Evolutionary conservation across 2,888 invertebrate genomes (phyloP), one percentile per base, ranked within the genome.

Genomic region (Trissolcus japonicus): DNA sequence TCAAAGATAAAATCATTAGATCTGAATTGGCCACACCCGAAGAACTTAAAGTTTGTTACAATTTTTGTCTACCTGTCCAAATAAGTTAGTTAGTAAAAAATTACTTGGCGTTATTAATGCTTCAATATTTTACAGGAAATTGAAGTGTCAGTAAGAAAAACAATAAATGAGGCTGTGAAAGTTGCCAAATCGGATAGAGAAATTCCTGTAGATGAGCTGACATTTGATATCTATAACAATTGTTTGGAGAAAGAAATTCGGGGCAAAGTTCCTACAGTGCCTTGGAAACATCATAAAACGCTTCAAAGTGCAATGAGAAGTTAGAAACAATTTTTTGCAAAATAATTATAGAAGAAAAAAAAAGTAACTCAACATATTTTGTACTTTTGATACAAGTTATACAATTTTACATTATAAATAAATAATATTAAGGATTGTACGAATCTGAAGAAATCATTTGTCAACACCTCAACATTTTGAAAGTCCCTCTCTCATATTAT

Each of bases 1-100:
- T 98, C 90, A 98, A 96, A 89, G 98, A 98, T 84, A 94, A 94
- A 89, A 93, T 98, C 69, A 86, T 96, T n/a, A 91, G 92, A 59
- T 90, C 94, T 35, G 93, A 94, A 63, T 92, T 99, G 1, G 94
- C 92, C 0, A 93, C 94, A 0, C 92, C 94, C 2, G 98, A 97
- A 7, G 97, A 99, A 89, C 90, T 98, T 4, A 99, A 99, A 93
- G 97, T 96, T 19, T 51, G 51, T 17, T 16, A 46, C 13, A 14
- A 46, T 11, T 11, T 46, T 11, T n/a, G 1, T 46, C 7, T 6
- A 46, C 9, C 6, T 29, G n/a, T 41, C 9, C 41, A 46, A n/a
- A 46, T 46, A 46, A 6, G 1, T 11, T 46, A 46, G n/a, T n/a
- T n/a, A n/a, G n/a, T n/a, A n/a, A n/a, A n/a, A n/a, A n/a, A 46